Conservation (phyloP, 2,888 invertebrate genomes). For the Drosophila anomelani region DNA sequence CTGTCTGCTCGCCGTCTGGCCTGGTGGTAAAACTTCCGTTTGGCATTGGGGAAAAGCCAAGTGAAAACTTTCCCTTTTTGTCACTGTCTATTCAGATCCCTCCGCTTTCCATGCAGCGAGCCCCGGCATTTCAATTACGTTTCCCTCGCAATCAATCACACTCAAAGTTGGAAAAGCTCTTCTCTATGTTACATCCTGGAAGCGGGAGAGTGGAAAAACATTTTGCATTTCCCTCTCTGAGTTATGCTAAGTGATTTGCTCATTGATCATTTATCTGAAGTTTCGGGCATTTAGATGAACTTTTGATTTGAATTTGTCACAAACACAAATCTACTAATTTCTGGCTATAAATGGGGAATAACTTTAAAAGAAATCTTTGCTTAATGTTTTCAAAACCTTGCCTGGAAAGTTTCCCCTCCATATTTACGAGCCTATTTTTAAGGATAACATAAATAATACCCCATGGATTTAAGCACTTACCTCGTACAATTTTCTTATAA, state of each 20-base stretch:
- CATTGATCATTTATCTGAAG: conserved; percentile 42
- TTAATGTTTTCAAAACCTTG: too few species aligned
- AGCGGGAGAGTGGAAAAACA: conserved; percentile 44
- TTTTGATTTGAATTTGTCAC: conserved; percentile 26
- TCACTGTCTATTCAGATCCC: conserved; percentile 37
- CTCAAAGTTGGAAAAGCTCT: conserved; percentile 63
- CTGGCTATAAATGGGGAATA: background rate
- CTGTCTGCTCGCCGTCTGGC: conserved; percentile 63
- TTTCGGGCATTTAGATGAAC: conserved; percentile 24
- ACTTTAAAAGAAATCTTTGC: background rate
- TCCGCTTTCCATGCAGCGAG: conserved; percentile 3
- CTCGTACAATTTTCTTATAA: conserved; percentile 50
- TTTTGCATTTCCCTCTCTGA: conserved; percentile 43
- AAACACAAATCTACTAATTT: background rate
- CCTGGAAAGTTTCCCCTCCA: background rate
- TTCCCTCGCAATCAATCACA: conserved; percentile 70
- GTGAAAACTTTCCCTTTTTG: conserved; percentile 68
- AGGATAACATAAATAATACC: conserved; percentile 44
- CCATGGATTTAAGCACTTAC: conserved; percentile 15
- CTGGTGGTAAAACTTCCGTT: conserved; percentile 22
- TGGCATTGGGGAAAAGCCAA: conserved; percentile 36
- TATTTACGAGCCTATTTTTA: background rate
- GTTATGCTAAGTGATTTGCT: conserved; percentile 37
- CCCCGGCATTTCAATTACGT: conserved; percentile 65
- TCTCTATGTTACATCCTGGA: conserved; percentile 5